A percentile compares a stretch with the other conserved stretches of the same genome.
Conservation (phyloP, 2,113 vertebrate genomes). For the Aleadryas rufinucha region DNA sequence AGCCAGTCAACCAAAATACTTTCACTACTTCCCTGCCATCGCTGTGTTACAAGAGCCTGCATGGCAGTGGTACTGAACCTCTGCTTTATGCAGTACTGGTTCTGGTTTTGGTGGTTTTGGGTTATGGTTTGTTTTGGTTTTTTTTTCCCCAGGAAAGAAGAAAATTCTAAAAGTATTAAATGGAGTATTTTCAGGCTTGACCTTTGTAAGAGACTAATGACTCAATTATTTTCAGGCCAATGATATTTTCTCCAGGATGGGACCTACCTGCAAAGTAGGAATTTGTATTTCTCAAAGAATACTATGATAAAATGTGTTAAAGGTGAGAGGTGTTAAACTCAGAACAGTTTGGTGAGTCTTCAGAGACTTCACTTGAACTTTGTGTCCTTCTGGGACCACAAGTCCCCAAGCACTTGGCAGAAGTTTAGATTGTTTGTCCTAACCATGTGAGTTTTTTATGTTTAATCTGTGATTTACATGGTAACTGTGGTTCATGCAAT, state of each 20-base stretch:
- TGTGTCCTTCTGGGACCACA: background rate
- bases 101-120: background rate
- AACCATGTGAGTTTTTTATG: background rate
- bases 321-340: background rate
- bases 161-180: background rate
- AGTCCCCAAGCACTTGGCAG: background rate
- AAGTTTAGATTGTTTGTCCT: background rate
- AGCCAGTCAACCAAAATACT: background rate
- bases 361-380: background rate
- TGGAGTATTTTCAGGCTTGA: background rate
- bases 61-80: background rate
- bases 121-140: background rate
- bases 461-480: background rate
- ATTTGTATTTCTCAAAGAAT: background rate
- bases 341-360: background rate
- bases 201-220: background rate
- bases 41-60: background rate
- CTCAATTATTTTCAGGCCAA: background rate
- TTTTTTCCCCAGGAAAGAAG: background rate
- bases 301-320: background rate
- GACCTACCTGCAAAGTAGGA: background rate
- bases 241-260: background rate
- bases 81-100: background rate
- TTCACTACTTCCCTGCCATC: background rate
- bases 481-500: background rate